These are phyloP conservation scores for Synanthedon myopaeformis DNA, from an alignment of 2,888 invertebrate genomes.

Conservation along the genomic window DNA sequence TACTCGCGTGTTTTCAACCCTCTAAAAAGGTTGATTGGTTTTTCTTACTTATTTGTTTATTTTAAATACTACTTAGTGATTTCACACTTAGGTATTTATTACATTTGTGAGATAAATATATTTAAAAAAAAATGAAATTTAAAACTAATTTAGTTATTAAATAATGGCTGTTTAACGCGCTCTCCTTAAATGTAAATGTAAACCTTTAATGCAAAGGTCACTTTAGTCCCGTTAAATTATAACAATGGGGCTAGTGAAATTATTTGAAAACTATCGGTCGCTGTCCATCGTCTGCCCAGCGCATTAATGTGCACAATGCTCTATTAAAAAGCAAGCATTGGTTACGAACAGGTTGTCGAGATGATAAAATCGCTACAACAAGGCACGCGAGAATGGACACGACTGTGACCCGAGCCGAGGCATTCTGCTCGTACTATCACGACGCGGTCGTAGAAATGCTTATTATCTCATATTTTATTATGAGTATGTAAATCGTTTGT, in stretches of 20 bases:
- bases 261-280: background rate
- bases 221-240: conserved; percentile 1
- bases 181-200: background rate
- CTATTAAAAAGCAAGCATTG: conserved; percentile 13
- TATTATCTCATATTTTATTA: conserved; percentile 22
- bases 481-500: background rate
- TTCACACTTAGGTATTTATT: too few species aligned
- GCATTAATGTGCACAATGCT: conserved; percentile 8
- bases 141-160: too few species aligned
- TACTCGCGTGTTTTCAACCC: too few species aligned
- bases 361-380: conserved; percentile 33
- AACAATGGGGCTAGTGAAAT: conserved; percentile 1
- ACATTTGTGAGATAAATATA: too few species aligned
- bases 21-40: too few species aligned
- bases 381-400: conserved; percentile 25
- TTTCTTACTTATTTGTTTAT: too few species aligned
- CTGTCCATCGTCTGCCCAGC: background rate
- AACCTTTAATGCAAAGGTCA: background rate
- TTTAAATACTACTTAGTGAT: too few species aligned
- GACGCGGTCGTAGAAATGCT: conserved; percentile 13
- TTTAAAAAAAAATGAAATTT: too few species aligned
- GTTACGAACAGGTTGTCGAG: conserved; percentile 26
- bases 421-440: conserved; percentile 30
- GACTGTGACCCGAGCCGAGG: conserved; percentile 20
- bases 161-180: background rate